phyloP scores from a whole-genome alignment of 2,888 invertebrate species.

The Andrena camellia region DNA sequence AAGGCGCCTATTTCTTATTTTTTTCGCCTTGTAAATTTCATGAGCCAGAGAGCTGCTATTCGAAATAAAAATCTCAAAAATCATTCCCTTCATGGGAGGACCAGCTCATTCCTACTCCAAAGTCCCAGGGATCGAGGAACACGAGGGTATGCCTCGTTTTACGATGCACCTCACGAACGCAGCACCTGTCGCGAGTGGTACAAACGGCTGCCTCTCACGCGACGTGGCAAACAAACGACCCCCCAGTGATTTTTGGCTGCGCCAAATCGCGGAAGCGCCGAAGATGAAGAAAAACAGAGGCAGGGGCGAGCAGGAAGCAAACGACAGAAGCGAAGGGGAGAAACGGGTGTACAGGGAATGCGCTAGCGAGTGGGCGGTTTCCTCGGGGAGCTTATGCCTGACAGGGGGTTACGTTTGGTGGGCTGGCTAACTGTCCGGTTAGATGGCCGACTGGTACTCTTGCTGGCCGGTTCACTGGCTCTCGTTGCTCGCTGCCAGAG shows the following conservation, averaged over 20 bases:
- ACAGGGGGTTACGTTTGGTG: constrained; percentile 65
- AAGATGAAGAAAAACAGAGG: constrained; percentile 15
- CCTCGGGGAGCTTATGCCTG: constrained; percentile 49
- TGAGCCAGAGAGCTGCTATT: too few relatives aligned
- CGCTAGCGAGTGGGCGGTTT: constrained; percentile 33
- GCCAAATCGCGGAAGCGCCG: too few relatives aligned
- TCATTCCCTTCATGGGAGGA: too few relatives aligned
- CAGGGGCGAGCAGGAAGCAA: constrained; percentile 5
- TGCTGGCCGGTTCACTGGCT: constrained; percentile 60
- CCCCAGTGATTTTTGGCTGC: constrained; percentile 71
- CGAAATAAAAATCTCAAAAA: too few relatives aligned
- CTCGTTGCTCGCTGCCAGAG: constrained; percentile 75
- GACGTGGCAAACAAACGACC: constrained; percentile 70
- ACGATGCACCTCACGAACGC: constrained; percentile 28
- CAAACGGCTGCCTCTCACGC: constrained; percentile 42
- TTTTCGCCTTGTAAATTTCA: too few relatives aligned
- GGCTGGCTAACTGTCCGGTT: constrained; percentile 67
- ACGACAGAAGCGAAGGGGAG: background rate
- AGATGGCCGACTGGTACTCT: constrained; percentile 38
- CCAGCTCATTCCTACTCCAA: too few relatives aligned
- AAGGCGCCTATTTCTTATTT: too few relatives aligned
- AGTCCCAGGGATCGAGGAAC: too few relatives aligned
- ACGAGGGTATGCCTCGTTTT: constrained; percentile 10
- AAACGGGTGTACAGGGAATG: constrained; percentile 27
- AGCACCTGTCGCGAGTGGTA: constrained; percentile 42